Evolutionary conservation across 2,888 invertebrate species (phyloP), one percentile per base, ranked within the genome.

Genomic region (Parnassius mnemosyne): DNA sequence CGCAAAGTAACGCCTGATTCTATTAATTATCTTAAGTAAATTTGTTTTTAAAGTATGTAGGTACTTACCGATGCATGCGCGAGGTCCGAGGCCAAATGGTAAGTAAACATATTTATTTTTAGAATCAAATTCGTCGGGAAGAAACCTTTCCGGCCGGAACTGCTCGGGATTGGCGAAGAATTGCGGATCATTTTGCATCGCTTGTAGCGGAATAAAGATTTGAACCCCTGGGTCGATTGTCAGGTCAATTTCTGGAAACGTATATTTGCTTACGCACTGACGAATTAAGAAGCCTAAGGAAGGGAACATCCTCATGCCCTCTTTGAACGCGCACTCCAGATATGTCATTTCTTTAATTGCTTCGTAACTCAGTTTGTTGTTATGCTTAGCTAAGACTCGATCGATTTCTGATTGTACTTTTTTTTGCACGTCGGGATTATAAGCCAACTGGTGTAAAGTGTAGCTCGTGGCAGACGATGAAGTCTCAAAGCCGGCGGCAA

Each of bases 381-480:
- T n/a, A n/a, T n/a, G n/a, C n/a, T n/a, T n/a, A n/a, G n/a, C n/a
- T n/a, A n/a, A n/a, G n/a, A n/a, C n/a, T n/a, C n/a, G n/a, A n/a
- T n/a, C n/a, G n/a, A n/a, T n/a, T n/a, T n/a, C n/a, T n/a, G n/a
- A n/a, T 41, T 74, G 71, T 1, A 76, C 67, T 60, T 65, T 75
- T 16, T 67, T 66, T 60, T 81, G 81, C 3, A 77, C 66, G 7
- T 73, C 68, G 10, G 74, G 74, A 63, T 80, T 70, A 10, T 71
- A 67, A 1, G 81, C 80, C 2, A 83, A 69, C 53, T 75, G 70
- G 61, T 78, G 79, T 46, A 67, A 49, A 10, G 67, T 67, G 42
- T 59, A 66, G 50, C 68, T 68, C 7, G 69, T 66, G 2, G 71
- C 65, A n/a, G 68, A 66, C 3, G 71, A 68, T 0, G 71, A 69